Evolutionary conservation across 2,113 vertebrate genomes (phyloP), one percentile per base, ranked within the genome.

Genomic region (Mesembrinibis cayennensis): DNA sequence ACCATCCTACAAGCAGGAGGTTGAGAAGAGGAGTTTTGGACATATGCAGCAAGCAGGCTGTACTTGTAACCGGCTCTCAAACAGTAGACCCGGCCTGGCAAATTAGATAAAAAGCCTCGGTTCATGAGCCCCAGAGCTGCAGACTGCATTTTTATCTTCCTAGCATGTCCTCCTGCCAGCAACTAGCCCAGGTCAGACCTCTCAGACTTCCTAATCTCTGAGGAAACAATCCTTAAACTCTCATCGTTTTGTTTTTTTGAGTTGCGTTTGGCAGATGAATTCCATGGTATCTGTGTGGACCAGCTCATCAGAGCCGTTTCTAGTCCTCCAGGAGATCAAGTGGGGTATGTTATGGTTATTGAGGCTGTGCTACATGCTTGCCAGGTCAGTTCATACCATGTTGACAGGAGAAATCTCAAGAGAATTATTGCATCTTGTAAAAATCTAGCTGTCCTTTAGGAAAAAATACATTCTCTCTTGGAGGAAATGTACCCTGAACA

Each of bases 1-100:
- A 58, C 27, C 0, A 0, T 59, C 32, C 49, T 55, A 21, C n/a
- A 67, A 59, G 65, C 0, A 2, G 20, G 13, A 78, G 36, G 50
- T 70, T 70, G 49, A 89, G 34, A 26, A 66, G 44, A 56, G 34
- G 21, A 52, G 34, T 36, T 88, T 45, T 56, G 74, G 49, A 76
- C 44, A 38, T 1, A 0, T 1, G 30, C 9, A 84, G 44, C 63
- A 47, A 90, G 19, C 44, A 42, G n/a, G 18, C 47, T 80, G 47
- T 27, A 34, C 4, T 1, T 44, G 47, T 58, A 66, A 67, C 22
- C 67, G 18, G 32, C 34, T 71, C 56, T n/a, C 38, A 8, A 53
- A 76, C 38, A 72, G 21, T 11, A 83, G 47, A 77, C 16, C 11
- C 5, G 5, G 47, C 27, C 32, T 29, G 61, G 38, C 6, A 93